These are phyloP conservation scores for Torymus auratus DNA, from an alignment of 2,888 invertebrate genomes.

Conservation along the genomic window DNA sequence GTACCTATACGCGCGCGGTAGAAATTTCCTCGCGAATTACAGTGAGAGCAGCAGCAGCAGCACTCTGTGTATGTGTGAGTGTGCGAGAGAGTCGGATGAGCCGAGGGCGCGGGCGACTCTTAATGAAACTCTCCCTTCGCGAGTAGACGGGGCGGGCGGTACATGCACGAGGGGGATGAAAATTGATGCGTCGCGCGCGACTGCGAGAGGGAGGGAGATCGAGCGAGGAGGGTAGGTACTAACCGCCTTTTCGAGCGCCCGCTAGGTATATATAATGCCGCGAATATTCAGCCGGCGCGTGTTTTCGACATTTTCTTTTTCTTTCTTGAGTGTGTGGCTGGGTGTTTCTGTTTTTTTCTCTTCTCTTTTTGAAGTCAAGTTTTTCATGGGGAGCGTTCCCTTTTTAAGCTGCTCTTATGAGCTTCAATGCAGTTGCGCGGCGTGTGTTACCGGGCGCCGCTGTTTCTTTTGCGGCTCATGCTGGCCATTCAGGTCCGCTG, in stretches of 20 bases:
- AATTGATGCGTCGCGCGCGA: conserved; percentile 45
- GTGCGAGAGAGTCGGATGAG: neutral
- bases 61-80: neutral
- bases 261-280: no score
- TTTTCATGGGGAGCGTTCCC: neutral
- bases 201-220: conserved; percentile 16
- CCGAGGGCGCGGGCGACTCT: conserved; percentile 3
- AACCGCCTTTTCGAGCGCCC: neutral
- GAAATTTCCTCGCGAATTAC: conserved; percentile 41
- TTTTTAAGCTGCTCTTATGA: conserved; percentile 24
- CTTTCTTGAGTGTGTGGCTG: neutral
- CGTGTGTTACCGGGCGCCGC: no score
- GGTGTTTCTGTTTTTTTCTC: neutral
- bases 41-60: neutral
- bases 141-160: conserved; percentile 9
- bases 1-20: neutral
- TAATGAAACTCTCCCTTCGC: conserved; percentile 37
- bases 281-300: no score
- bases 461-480: no score
- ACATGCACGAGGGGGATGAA: conserved; percentile 38
- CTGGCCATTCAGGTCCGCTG: no score
- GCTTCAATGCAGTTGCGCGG: neutral
- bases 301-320: no score
- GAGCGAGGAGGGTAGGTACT: neutral
- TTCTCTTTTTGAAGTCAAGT: no score